Conservation (phyloP, 2,888 invertebrate species). For the Pachycephus smyrnensis region DNA sequence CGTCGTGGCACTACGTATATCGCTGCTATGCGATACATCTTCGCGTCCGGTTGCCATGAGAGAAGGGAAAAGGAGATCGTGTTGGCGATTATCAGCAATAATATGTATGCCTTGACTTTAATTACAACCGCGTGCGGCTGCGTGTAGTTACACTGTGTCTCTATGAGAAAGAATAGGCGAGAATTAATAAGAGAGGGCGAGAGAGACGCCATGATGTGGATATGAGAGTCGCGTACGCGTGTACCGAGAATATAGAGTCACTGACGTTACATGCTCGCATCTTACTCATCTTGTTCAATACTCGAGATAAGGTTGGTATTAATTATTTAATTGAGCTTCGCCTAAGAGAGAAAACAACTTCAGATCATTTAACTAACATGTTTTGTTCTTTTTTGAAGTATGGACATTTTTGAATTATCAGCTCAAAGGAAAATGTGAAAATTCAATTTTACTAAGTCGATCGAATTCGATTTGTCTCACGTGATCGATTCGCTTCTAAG, state of each 20-base stretch:
- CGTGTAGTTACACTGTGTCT: neutral
- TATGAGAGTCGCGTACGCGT: neutral
- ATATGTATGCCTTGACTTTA: conserved; percentile 38
- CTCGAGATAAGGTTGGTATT: conserved; percentile 28
- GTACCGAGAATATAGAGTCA: neutral
- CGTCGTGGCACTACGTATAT: neutral
- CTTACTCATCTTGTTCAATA: conserved; percentile 10
- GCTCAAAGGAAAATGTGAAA: neutral
- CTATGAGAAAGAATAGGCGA: conserved; percentile 3
- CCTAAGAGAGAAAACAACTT: neutral
- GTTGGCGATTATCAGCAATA: conserved; percentile 40
- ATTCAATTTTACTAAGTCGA: neutral
- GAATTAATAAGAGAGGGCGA: conserved; percentile 4
- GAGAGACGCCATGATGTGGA: neutral
- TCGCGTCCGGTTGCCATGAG: conserved; percentile 30
- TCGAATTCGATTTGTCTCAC: no score
- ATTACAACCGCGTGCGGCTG: conserved; percentile 28
- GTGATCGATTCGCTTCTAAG: neutral
- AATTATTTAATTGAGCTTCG: conserved; percentile 26
- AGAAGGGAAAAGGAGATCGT: conserved; percentile 31
- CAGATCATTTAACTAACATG: neutral
- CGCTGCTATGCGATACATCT: conserved; percentile 29
- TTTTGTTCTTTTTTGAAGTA: neutral
- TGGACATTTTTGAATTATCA: neutral
- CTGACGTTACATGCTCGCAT: neutral